Evolutionary conservation across 2,113 vertebrate species (phyloP).

Genomic region (Sylvilagus bachmani): DNA sequence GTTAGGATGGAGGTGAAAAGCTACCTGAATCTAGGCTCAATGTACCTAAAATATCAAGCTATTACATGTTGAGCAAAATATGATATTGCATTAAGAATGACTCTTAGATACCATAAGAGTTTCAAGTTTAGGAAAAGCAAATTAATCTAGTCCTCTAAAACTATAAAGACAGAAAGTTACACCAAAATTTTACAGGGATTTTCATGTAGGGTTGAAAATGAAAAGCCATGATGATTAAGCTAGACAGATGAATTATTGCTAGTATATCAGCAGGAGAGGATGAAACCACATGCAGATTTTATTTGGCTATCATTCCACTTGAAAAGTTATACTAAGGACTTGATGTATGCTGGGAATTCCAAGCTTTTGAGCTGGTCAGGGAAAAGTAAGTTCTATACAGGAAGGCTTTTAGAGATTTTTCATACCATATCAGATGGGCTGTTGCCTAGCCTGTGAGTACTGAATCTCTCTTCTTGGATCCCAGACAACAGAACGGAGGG

Average conservation of each 20-base stretch:
- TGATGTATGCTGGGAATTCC: not conserved
- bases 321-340: not conserved
- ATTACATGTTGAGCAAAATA: not conserved
- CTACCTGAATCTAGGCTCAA: not conserved
- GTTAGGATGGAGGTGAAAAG: not conserved
- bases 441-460: not conserved
- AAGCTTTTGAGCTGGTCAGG: not conserved
- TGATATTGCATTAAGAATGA: not conserved
- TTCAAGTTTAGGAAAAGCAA: conserved; percentile 24
- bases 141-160: not conserved
- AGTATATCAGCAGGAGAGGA: not conserved
- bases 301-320: not conserved
- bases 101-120: not conserved
- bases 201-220: not conserved
- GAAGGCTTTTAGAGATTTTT: not conserved
- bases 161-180: not conserved
- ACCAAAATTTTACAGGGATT: conserved; percentile 12
- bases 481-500: not conserved
- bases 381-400: not conserved
- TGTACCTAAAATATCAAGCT: not conserved
- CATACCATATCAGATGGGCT: not conserved
- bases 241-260: not conserved
- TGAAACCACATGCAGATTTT: not conserved
- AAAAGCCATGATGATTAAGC: not conserved
- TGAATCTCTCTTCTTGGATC: not conserved